phyloP scores from a whole-genome alignment of 1,140 invertebrate species.

The Nasonia longicornis region DNA sequence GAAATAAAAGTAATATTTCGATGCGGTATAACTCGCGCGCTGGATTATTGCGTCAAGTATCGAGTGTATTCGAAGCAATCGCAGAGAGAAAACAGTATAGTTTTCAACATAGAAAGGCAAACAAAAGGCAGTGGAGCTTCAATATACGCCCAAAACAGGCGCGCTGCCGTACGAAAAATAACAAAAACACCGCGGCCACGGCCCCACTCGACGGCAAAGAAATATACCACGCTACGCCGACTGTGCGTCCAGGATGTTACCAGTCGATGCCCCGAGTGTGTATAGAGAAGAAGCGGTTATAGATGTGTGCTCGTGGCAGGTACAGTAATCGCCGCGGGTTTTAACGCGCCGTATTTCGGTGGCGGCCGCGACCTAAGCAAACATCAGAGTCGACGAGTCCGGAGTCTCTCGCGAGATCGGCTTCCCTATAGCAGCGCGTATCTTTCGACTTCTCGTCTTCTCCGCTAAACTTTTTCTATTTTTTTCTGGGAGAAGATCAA shows the following conservation, averaged over 20 bases:
- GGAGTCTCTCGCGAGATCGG: neutral
- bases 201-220: neutral
- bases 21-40: neutral
- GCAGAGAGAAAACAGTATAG: no score
- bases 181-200: neutral
- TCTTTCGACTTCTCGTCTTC: slow-evolving; percentile 20
- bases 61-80: no score
- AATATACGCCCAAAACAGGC: no score
- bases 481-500: neutral
- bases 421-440: neutral
- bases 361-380: slow-evolving; percentile 47
- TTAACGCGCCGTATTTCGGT: slow-evolving; percentile 49
- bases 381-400: slow-evolving; percentile 20
- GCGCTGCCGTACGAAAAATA: neutral
- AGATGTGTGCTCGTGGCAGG: neutral
- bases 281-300: neutral
- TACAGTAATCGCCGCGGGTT: slow-evolving; percentile 39
- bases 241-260: neutral
- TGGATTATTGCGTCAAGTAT: no score
- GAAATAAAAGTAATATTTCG: slow-evolving; percentile 9
- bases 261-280: neutral
- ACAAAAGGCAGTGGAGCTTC: no score
- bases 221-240: neutral
- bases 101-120: no score
- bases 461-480: neutral